A percentile compares a stretch with the other conserved stretches of the same genome.
Conservation (phyloP, 2,797 vertebrate species). For the Sardinella longiceps region DNA sequence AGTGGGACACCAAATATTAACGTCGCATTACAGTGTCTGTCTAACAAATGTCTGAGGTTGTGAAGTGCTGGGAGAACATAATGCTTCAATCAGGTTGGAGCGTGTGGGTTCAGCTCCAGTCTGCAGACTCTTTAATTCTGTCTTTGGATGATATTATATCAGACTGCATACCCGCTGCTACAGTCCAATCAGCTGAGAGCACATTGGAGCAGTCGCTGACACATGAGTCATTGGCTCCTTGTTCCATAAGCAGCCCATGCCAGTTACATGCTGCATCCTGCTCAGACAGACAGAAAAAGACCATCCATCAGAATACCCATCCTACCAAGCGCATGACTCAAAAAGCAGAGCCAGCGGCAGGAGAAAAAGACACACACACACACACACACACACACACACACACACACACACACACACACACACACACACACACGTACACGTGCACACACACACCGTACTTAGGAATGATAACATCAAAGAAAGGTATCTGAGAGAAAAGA, state of each 20-base stretch:
- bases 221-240: background rate
- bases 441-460: conserved; percentile 38
- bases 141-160: background rate
- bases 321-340: conserved; percentile 47
- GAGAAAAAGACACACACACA: conserved; percentile 39
- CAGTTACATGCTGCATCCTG: conserved; percentile 47
- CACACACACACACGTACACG: too few species aligned
- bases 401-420: too few species aligned
- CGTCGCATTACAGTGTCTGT: background rate
- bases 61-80: background rate
- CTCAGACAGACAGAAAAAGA: conserved; percentile 40
- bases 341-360: conserved; percentile 40
- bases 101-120: background rate
- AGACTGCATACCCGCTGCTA: background rate
- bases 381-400: too few species aligned
- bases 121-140: background rate
- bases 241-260: background rate
- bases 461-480: conserved; percentile 54
- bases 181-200: too few species aligned
- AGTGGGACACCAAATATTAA: background rate
- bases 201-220: background rate
- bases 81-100: background rate
- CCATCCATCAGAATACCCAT: background rate
- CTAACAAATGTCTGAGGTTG: background rate
- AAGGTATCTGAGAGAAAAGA: conserved; percentile 40